A percentile compares a stretch with the other conserved stretches of the same genome.
Evolutionary conservation across 2,113 vertebrate species (phyloP).

Genomic region (Acanthochromis polyacanthus): DNA sequence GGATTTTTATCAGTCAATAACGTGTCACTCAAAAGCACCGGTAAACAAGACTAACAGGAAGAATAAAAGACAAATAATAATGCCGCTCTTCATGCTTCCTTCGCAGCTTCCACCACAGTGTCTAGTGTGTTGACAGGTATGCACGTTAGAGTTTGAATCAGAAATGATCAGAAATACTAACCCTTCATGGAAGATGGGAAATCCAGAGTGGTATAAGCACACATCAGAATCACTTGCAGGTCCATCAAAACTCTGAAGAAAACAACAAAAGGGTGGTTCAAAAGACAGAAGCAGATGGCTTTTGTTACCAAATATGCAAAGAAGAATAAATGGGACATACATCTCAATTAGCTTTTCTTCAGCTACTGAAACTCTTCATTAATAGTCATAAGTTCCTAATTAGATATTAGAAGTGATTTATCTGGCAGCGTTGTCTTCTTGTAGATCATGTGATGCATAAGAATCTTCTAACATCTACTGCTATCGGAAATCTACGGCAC

Average conservation of each 20-base stretch:
- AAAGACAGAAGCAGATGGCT: neutral
- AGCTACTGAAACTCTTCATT: neutral
- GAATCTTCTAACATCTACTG: neutral
- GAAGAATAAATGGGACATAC: neutral
- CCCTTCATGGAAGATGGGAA: conserved; percentile 98
- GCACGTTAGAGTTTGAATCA: neutral
- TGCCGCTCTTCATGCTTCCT: conserved; percentile 2
- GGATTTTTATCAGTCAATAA: conserved; percentile 39
- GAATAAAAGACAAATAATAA: neutral
- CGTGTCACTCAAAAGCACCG: conserved; percentile 28
- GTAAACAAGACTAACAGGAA: conserved; percentile 37
- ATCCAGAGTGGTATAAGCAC: conserved; percentile 92
- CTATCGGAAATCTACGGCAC: neutral
- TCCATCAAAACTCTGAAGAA: conserved; percentile 88
- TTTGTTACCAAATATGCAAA: neutral
- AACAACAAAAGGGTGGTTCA: conserved; percentile 2
- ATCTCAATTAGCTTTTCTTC: neutral
- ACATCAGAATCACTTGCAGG: conserved; percentile 87
- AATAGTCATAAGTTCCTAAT: neutral
- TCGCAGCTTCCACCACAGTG: neutral
- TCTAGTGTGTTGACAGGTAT: neutral
- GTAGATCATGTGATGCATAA: neutral
- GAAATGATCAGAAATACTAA: conserved; percentile 66
- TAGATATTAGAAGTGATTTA: neutral
- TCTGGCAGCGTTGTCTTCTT: neutral